A percentile compares a stretch with the other conserved stretches of the same genome.
These are phyloP conservation scores for Chaetophractus vellerosus DNA, from an alignment of 2,797 vertebrate species.

Conservation along the genomic window DNA sequence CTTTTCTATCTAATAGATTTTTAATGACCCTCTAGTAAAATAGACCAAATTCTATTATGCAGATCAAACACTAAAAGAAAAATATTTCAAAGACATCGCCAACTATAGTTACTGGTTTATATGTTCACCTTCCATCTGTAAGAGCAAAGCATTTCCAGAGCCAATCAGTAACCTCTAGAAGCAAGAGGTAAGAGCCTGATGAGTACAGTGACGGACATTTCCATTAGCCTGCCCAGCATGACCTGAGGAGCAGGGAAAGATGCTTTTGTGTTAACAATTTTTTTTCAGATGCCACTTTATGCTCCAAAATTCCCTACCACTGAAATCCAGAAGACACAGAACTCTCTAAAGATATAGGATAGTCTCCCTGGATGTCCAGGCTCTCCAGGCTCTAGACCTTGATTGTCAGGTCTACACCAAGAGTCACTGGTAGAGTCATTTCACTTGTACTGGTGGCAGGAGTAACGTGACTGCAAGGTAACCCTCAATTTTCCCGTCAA, in stretches of 20 bases:
- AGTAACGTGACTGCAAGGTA: neutral
- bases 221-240: neutral
- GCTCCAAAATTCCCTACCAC: neutral
- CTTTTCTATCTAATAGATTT: too few species aligned
- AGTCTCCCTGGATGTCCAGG: neutral
- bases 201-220: rapidly evolving
- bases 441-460: neutral
- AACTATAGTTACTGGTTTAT: neutral
- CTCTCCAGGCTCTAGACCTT: neutral
- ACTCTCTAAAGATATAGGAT: neutral
- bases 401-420: neutral
- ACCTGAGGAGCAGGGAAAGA: neutral
- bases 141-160: neutral
- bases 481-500: neutral
- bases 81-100: neutral
- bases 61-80: neutral
- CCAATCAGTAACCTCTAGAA: neutral
- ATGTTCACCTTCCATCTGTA: neutral
- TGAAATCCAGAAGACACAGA: neutral
- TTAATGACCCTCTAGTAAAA: neutral
- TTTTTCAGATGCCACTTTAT: neutral
- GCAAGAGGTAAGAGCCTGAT: neutral
- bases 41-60: neutral
- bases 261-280: neutral
- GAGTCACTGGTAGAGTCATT: neutral